Evolutionary conservation across 2,797 vertebrate genomes (phyloP).

Genomic region (Sebastes baramenuke): DNA sequence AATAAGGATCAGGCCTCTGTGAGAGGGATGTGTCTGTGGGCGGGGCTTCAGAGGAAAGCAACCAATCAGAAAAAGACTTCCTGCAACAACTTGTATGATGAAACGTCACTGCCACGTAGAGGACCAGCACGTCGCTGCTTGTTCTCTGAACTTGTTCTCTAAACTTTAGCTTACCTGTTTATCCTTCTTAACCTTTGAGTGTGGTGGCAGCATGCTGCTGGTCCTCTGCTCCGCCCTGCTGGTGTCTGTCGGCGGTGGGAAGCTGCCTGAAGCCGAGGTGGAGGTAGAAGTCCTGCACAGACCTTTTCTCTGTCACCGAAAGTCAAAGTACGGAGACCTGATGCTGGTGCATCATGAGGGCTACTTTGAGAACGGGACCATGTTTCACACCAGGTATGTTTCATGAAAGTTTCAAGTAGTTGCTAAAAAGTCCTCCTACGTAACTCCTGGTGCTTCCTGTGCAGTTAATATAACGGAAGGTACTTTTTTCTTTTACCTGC

Average conservation of each 20-base stretch:
- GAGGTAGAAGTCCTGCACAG: constrained; percentile 89
- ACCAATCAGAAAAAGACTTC: constrained; percentile 64
- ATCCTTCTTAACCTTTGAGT: too few species aligned
- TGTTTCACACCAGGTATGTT: constrained; percentile 91
- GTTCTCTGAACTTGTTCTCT: not conserved
- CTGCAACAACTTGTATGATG: constrained; percentile 34
- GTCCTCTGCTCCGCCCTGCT: constrained; percentile 71
- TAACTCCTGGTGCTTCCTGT: not conserved
- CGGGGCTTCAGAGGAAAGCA: not conserved
- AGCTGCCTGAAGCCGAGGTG: constrained; percentile 91
- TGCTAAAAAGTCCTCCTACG: not conserved
- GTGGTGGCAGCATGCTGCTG: constrained; percentile 83
- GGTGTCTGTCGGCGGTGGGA: constrained; percentile 76
- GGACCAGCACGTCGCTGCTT: not conserved
- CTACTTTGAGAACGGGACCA: constrained; percentile 90
- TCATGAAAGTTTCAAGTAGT: not conserved
- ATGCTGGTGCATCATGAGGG: constrained; percentile 93
- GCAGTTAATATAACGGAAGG: too few species aligned
- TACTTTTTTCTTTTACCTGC: too few species aligned
- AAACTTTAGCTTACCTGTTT: not conserved
- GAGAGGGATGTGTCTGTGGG: constrained; percentile 27
- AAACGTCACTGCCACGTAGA: constrained; percentile 75
- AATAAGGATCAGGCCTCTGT: constrained; percentile 47
- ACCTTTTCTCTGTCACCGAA: constrained; percentile 93
- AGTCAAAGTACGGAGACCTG: constrained; percentile 91